Evolutionary conservation across 2,888 invertebrate genomes (phyloP).

Genomic region (Dicyrtomina minuta): DNA sequence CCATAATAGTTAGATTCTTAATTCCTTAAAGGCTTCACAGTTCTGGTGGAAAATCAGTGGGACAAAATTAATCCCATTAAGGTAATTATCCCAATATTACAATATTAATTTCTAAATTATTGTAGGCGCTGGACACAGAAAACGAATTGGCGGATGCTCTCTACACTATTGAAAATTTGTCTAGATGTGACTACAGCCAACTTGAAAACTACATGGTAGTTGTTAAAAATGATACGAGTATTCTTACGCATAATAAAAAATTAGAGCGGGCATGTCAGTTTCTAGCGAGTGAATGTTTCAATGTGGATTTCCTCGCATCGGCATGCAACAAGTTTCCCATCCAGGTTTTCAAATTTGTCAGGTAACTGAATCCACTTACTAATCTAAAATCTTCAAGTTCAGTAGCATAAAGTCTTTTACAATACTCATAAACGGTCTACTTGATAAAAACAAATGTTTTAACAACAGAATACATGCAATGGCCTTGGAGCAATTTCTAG

Average conservation of each 20-base stretch:
- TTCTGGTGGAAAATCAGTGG: too few relatives aligned
- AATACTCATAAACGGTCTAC: too few relatives aligned
- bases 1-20: too few relatives aligned
- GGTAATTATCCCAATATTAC: too few relatives aligned
- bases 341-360: slow-evolving; percentile 25
- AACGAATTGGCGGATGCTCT: slow-evolving; percentile 6
- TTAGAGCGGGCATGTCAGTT: slow-evolving; percentile 19
- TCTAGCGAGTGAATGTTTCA: slow-evolving; percentile 10
- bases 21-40: too few relatives aligned
- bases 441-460: too few relatives aligned
- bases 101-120: too few relatives aligned
- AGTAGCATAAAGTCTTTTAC: too few relatives aligned
- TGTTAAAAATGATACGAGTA: background rate
- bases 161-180: background rate
- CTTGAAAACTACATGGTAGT: background rate
- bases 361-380: too few relatives aligned
- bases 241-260: slow-evolving; percentile 16
- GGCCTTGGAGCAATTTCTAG: background rate
- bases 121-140: background rate
- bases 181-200: background rate
- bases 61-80: too few relatives aligned
- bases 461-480: background rate
- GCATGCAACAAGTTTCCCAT: slow-evolving; percentile 21
- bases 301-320: background rate
- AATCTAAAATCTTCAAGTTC: too few relatives aligned